phyloP scores from a whole-genome alignment of 2,113 vertebrate genomes.

The Petromus typicus region DNA sequence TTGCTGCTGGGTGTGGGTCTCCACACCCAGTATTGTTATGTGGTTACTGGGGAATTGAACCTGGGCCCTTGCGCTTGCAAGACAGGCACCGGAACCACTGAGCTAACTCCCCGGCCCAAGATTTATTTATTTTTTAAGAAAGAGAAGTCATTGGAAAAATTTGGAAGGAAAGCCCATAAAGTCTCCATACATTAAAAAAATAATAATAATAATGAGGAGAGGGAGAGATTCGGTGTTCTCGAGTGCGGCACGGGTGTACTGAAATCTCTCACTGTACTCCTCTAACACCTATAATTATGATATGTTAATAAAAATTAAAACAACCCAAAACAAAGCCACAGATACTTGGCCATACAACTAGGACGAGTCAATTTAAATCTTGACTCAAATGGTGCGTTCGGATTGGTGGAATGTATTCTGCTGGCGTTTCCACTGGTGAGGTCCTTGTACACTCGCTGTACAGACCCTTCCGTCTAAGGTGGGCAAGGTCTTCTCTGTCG shows the following conservation, averaged over 20 bases:
- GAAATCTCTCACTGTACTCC: not conserved
- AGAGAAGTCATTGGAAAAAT: not conserved
- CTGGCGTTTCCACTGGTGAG: not conserved
- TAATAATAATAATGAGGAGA: not conserved
- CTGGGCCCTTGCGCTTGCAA: no score
- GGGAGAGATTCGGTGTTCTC: no score
- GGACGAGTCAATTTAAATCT: slow-evolving; percentile 38
- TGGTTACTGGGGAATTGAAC: no score
- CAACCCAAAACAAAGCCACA: not conserved
- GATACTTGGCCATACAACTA: no score
- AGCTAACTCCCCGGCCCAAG: no score
- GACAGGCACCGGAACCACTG: no score
- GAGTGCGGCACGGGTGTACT: no score
- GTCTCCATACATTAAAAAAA: not conserved
- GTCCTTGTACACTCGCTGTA: not conserved
- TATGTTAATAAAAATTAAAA: not conserved
- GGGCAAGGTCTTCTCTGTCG: not conserved
- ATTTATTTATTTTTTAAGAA: not conserved
- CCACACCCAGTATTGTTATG: no score
- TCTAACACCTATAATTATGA: not conserved
- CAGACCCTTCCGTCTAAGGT: not conserved
- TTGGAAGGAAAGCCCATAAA: not conserved
- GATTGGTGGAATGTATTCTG: not conserved
- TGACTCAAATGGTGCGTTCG: not conserved
- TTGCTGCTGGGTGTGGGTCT: no score